Evolutionary conservation across 1,140 invertebrate species (phyloP), one percentile per base, ranked within the genome.

Genomic region (Zaprionus camerounensis): DNA sequence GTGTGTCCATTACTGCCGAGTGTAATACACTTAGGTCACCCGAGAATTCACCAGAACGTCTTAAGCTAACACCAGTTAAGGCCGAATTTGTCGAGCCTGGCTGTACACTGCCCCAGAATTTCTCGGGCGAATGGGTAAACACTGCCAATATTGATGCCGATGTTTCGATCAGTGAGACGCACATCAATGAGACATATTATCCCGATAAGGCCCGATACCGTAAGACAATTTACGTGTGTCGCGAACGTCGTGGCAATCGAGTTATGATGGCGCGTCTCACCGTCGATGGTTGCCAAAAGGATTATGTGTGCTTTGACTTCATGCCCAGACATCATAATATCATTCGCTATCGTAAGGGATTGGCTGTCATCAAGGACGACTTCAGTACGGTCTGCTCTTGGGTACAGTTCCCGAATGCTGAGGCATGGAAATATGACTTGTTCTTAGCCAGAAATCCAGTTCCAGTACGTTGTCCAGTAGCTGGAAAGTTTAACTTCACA

Each of bases 271-370:
- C 98, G 9, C 94, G 98, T 74, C 95, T 99, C 7, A 98, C 98
- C 5, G 98, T 99, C 1, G 98, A 99, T 94, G 98, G 98, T 94
- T 99, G 98, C 93, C 98, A 99, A 94, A 98, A 99, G 88, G 98
- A 99, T 95, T 99, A 97, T 90, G 96, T 99, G 9, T 99, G 99
- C 90, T 99, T 99, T 87, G 98, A 99, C 92, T 99, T 99, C 93
- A 95, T 99, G 12, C 97, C 98, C 0, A 95, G 97, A 72, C 98
- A 99, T 94, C 98, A 99, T 84, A 99, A 99, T 92, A 95, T 99
- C 76, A 99, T 99, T 78, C 93, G 95, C 82, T 99, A 97, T 93
- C 95, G 98, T 78, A 97, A 96, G 93, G 98, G 98, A 70, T 92
- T 98, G 63, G 97, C 97, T 24, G 97, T 98, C 75, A 98, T 98